Conservation (phyloP, 1,140 invertebrate species). For the Lethocerus indicus region DNA sequence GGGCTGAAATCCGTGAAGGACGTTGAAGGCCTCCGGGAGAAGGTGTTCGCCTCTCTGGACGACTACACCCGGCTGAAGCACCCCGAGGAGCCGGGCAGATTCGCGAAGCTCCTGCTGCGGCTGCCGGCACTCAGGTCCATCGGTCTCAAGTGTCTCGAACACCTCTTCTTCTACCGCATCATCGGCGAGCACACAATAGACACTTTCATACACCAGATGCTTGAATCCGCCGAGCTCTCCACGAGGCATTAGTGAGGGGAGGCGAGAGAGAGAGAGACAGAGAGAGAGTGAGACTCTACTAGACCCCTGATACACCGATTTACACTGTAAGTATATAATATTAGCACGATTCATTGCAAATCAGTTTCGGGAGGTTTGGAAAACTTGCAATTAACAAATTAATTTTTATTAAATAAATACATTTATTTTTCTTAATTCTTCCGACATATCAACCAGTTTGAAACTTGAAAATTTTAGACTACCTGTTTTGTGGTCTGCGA, state of each 20-base stretch:
- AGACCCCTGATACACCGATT: not conserved
- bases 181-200: slow-evolving; percentile 60
- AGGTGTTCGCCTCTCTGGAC: slow-evolving; percentile 85
- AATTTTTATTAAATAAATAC: not conserved
- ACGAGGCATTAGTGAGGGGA: slow-evolving; percentile 1
- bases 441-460: too few relatives aligned
- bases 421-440: not conserved
- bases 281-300: not conserved
- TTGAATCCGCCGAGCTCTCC: slow-evolving; percentile 32
- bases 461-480: too few relatives aligned
- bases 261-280: not conserved
- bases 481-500: too few relatives aligned
- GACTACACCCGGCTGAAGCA: slow-evolving; percentile 80
- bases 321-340: too few relatives aligned
- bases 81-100: slow-evolving; percentile 80
- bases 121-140: slow-evolving; percentile 89
- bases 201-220: slow-evolving; percentile 50
- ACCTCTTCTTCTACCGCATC: slow-evolving; percentile 88
- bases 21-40: slow-evolving; percentile 79
- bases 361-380: not conserved
- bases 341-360: too few relatives aligned
- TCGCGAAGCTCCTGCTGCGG: slow-evolving; percentile 82
- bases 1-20: slow-evolving; percentile 64
- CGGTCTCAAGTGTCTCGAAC: slow-evolving; percentile 87
- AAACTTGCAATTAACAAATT: not conserved